Conservation (phyloP, 1,140 invertebrate genomes). For the Drosophila pachea region DNA sequence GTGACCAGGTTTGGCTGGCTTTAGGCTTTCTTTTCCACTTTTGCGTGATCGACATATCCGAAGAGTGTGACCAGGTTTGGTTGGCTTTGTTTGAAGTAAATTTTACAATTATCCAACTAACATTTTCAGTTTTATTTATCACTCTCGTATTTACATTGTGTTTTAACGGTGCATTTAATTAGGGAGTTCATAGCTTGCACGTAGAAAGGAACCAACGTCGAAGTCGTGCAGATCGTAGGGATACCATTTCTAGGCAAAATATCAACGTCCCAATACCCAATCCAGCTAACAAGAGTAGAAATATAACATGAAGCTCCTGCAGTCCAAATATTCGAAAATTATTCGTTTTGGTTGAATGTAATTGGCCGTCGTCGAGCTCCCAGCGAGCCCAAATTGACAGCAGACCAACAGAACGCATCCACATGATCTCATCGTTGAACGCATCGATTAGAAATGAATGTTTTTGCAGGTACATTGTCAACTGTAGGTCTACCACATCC, state of each 20-base stretch:
- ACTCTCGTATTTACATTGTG: neutral
- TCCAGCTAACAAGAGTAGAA: slow-evolving; percentile 37
- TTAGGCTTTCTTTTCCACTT: too few relatives aligned
- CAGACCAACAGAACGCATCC: slow-evolving; percentile 58
- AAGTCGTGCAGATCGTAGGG: slow-evolving; percentile 10
- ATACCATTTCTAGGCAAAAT: slow-evolving; percentile 48
- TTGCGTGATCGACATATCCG: too few relatives aligned
- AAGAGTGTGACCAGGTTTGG: too few relatives aligned
- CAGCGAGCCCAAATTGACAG: slow-evolving; percentile 51
- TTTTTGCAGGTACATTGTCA: slow-evolving; percentile 64
- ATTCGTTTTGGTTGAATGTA: neutral
- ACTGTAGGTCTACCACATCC: slow-evolving; percentile 56
- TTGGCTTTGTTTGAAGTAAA: too few relatives aligned
- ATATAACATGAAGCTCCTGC: slow-evolving; percentile 44
- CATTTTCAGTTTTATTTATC: neutral
- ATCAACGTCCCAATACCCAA: slow-evolving; percentile 30
- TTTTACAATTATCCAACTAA: too few relatives aligned
- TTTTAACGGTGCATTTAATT: neutral
- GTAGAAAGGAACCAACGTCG: slow-evolving; percentile 3
- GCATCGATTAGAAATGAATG: slow-evolving; percentile 65
- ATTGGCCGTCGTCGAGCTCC: slow-evolving; percentile 39
- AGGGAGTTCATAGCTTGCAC: neutral
- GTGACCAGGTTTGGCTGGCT: too few relatives aligned
- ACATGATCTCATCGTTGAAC: slow-evolving; percentile 63
- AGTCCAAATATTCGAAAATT: slow-evolving; percentile 40